A percentile compares a stretch with the other conserved stretches of the same genome.
These are phyloP conservation scores for Emmelina monodactyla DNA, from an alignment of 2,888 invertebrate genomes.

Conservation along the genomic window DNA sequence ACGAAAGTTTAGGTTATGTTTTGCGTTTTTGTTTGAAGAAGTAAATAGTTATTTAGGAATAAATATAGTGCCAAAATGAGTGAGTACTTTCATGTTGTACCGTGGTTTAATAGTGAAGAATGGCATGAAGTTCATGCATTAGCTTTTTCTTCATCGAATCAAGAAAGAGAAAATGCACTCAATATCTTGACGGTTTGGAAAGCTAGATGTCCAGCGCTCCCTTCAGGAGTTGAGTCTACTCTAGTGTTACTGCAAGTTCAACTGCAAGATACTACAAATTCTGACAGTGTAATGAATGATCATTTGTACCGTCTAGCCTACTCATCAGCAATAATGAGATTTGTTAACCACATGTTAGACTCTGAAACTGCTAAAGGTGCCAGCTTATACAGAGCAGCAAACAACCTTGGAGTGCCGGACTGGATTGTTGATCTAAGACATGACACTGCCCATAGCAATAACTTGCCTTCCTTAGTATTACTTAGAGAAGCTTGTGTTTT, in stretches of 20 bases:
- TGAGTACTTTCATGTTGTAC: slow-evolving; percentile 38
- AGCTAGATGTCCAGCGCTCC: slow-evolving; percentile 59
- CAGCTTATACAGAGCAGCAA: slow-evolving; percentile 66
- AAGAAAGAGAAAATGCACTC: slow-evolving; percentile 44
- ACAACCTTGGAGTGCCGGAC: slow-evolving; percentile 73
- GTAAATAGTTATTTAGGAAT: neutral
- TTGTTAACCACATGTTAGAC: slow-evolving; percentile 70
- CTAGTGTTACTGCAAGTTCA: slow-evolving; percentile 62
- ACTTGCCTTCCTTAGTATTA: slow-evolving; percentile 69
- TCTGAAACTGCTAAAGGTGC: slow-evolving; percentile 57
- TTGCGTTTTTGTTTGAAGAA: slow-evolving; percentile 4
- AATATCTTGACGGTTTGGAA: slow-evolving; percentile 65
- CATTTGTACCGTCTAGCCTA: slow-evolving; percentile 66
- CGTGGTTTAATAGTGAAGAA: slow-evolving; percentile 55
- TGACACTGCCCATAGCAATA: slow-evolving; percentile 76
- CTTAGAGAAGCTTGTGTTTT: slow-evolving; percentile 70
- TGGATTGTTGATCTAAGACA: slow-evolving; percentile 84
- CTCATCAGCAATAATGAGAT: slow-evolving; percentile 71
- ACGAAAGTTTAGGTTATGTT: slow-evolving; percentile 2
- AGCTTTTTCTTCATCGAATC: slow-evolving; percentile 24
- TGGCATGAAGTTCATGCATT: slow-evolving; percentile 59
- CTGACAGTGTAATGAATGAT: slow-evolving; percentile 26
- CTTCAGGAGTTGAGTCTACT: slow-evolving; percentile 70
- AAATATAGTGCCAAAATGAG: slow-evolving; percentile 33
- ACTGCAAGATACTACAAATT: slow-evolving; percentile 32